Conservation (phyloP, 2,113 vertebrate genomes). For the Apus apus region DNA sequence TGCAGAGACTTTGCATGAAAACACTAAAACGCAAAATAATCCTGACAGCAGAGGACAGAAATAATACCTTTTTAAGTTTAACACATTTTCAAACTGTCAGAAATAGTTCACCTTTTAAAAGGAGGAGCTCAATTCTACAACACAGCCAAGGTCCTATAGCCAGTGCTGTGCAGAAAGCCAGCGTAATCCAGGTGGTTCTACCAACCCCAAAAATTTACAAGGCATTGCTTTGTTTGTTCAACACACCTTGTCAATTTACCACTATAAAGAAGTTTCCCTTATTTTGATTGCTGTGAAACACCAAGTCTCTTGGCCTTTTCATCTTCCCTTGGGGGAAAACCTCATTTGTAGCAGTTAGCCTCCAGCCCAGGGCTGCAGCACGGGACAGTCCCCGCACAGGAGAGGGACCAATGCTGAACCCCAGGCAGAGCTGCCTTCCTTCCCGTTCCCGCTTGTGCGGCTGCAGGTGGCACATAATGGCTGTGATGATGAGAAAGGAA, state of each 20-base stretch:
- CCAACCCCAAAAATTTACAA: background rate
- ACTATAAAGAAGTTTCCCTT: background rate
- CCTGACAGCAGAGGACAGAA: background rate
- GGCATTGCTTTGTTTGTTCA: background rate
- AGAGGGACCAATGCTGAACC: background rate
- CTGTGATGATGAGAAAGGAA: background rate
- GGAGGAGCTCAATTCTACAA: background rate
- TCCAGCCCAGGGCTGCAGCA: background rate
- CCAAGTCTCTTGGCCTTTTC: background rate
- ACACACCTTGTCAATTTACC: background rate
- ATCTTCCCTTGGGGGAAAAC: background rate
- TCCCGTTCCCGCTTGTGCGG: background rate
- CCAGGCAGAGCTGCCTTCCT: background rate
- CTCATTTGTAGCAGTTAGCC: background rate
- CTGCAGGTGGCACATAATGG: background rate
- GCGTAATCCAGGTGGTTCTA: background rate
- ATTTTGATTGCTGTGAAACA: background rate
- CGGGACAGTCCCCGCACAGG: background rate
- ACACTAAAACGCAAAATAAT: background rate
- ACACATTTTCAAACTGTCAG: background rate
- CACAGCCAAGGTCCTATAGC: background rate
- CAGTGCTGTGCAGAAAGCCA: background rate
- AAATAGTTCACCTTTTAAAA: background rate
- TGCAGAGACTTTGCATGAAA: background rate
- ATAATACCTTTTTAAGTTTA: background rate